Percentiles rank a stretch among this genome's conserved stretches.
phyloP scores from a whole-genome alignment of 2,113 vertebrate genomes.

The Amazona vittata region DNA sequence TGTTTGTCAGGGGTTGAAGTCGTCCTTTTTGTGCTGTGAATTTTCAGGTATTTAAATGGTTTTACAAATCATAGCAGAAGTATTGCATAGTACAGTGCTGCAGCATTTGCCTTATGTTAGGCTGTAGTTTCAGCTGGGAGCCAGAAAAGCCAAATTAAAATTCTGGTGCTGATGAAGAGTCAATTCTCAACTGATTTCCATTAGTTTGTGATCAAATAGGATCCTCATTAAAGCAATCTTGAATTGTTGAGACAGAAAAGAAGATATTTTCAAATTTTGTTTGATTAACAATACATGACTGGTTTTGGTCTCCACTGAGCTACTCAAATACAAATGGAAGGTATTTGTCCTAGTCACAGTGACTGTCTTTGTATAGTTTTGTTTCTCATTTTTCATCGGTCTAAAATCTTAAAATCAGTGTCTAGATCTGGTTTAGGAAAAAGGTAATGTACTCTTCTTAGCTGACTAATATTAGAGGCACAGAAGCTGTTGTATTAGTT shows the following conservation, averaged over 20 bases:
- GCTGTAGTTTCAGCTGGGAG: neutral
- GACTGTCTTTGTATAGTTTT: neutral
- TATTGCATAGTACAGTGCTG: neutral
- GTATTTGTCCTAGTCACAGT: neutral
- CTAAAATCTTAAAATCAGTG: neutral
- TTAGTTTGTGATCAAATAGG: neutral
- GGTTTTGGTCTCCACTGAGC: neutral
- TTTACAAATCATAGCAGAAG: neutral
- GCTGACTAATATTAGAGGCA: neutral
- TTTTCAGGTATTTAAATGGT: neutral
- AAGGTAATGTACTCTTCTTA: neutral
- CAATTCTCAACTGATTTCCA: neutral
- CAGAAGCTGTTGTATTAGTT: neutral
- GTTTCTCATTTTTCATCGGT: neutral
- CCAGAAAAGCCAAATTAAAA: neutral
- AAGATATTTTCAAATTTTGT: neutral
- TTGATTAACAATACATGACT: neutral
- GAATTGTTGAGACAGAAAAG: neutral
- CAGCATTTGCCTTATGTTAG: neutral
- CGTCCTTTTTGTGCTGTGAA: neutral
- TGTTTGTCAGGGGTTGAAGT: neutral
- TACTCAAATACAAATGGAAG: neutral
- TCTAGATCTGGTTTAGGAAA: neutral
- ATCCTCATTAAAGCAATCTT: neutral
- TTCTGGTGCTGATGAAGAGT: neutral